Evolutionary conservation across 2,113 vertebrate genomes (phyloP).

Genomic region (Ictalurus punctatus): DNA sequence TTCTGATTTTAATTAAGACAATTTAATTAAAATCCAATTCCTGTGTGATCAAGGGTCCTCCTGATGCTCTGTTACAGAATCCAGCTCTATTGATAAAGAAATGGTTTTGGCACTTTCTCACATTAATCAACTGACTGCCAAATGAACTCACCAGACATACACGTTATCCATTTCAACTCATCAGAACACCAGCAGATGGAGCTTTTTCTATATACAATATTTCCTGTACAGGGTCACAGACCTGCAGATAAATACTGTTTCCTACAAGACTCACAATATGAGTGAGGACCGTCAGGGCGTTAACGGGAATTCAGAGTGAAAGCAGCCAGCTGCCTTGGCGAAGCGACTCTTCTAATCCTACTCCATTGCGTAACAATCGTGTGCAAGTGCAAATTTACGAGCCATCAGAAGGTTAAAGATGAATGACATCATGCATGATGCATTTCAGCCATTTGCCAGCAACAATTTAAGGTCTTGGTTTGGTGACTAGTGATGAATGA

Average conservation of each 20-base stretch:
- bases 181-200: constrained; percentile 47
- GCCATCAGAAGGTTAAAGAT: constrained; percentile 34
- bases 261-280: constrained; percentile 11
- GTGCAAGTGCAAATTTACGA: constrained; percentile 47
- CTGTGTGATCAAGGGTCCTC: constrained; percentile 16
- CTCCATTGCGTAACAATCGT: constrained; percentile 57
- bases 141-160: constrained; percentile 1
- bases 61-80: constrained; percentile 12
- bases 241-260: constrained; percentile 28
- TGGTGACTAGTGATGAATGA: constrained; percentile 46
- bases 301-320: constrained; percentile 2
- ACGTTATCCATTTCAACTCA: not conserved
- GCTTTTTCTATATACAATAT: constrained; percentile 28
- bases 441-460: constrained; percentile 35
- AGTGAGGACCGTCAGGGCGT: constrained; percentile 22
- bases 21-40: constrained; percentile 30
- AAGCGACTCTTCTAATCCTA: constrained; percentile 50
- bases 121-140: not conserved
- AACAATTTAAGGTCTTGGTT: constrained; percentile 31
- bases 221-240: constrained; percentile 9
- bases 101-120: not conserved
- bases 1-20: constrained; percentile 25
- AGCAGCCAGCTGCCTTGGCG: constrained; percentile 38
- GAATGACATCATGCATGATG: constrained; percentile 40
- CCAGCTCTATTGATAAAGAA: constrained; percentile 30